Conservation (phyloP, 92 coral and sea anemone species). For the Nematostella vectensis region DNA sequence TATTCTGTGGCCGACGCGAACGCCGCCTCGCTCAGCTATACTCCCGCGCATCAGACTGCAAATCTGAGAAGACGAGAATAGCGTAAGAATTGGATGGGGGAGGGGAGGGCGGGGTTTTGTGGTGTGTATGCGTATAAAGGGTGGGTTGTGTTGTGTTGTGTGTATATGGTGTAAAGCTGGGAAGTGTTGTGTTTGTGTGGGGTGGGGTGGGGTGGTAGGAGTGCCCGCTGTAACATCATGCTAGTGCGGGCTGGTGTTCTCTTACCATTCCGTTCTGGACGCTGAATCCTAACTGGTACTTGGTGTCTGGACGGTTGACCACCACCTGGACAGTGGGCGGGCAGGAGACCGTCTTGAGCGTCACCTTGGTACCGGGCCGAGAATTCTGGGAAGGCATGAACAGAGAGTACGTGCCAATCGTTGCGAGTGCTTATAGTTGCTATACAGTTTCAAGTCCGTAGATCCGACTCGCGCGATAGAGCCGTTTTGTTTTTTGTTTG, state of each 20-base stretch:
- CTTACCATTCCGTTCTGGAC: conserved; percentile 99
- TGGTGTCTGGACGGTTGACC: conserved; percentile 97
- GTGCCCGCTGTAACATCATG: no score
- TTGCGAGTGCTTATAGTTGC: no score
- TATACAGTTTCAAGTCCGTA: no score
- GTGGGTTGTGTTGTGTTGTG: no score
- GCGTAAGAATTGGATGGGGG: background rate
- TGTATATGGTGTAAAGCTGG: no score
- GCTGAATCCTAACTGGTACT: conserved; percentile 96
- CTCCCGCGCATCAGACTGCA: conserved; percentile 99
- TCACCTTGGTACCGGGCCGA: conserved; percentile 75
- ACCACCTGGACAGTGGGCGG: conserved; percentile 97
- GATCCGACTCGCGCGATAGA: no score
- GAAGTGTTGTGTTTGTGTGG: no score
- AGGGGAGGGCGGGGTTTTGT: background rate
- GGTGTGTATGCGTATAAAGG: no score
- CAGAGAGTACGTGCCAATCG: no score
- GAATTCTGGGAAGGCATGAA: conserved; percentile 25
- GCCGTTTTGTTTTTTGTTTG: no score
- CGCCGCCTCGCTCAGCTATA: conserved; percentile 98
- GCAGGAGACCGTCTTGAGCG: conserved; percentile 82
- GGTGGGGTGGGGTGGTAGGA: no score
- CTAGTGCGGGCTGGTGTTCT: no score
- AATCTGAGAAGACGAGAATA: conserved; percentile 44
- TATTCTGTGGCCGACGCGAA: conserved; percentile 96